These are phyloP conservation scores for Arctopsyche grandis DNA, from an alignment of 1,140 invertebrate species.

Conservation along the genomic window DNA sequence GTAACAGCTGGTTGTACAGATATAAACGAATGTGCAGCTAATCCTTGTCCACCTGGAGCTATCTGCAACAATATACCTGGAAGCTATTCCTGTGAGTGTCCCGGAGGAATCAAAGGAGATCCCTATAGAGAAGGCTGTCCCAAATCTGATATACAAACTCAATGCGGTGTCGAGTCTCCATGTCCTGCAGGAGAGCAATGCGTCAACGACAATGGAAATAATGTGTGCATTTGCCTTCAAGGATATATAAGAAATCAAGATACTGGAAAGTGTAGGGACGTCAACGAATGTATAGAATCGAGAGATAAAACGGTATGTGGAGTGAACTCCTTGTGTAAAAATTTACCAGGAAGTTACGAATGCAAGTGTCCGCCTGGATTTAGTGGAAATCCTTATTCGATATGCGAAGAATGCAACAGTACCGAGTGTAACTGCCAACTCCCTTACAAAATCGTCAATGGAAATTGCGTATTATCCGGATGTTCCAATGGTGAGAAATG, in stretches of 20 bases:
- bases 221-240: conserved; percentile 87
- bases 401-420: conserved; percentile 86
- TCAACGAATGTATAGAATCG: conserved; percentile 86
- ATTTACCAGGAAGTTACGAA: conserved; percentile 93
- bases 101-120: conserved; percentile 76
- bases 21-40: conserved; percentile 82
- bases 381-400: conserved; percentile 87
- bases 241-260: conserved; percentile 80
- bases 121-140: conserved; percentile 79
- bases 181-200: conserved; percentile 87
- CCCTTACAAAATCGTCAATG: conserved; percentile 84
- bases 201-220: conserved; percentile 78
- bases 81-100: conserved; percentile 87
- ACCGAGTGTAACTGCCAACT: conserved; percentile 87
- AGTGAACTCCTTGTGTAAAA: conserved; percentile 89
- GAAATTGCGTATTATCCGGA: conserved; percentile 84
- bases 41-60: conserved; percentile 83
- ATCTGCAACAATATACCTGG: conserved; percentile 90
- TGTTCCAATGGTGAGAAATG: conserved; percentile 82
- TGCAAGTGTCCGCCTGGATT: conserved; percentile 89
- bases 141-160: conserved; percentile 70
- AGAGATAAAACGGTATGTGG: conserved; percentile 82
- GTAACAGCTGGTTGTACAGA: conserved; percentile 82
- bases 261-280: conserved; percentile 82
- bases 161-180: conserved; percentile 74